Conservation (phyloP, 1,140 invertebrate genomes). For the Ostrea edulis region DNA sequence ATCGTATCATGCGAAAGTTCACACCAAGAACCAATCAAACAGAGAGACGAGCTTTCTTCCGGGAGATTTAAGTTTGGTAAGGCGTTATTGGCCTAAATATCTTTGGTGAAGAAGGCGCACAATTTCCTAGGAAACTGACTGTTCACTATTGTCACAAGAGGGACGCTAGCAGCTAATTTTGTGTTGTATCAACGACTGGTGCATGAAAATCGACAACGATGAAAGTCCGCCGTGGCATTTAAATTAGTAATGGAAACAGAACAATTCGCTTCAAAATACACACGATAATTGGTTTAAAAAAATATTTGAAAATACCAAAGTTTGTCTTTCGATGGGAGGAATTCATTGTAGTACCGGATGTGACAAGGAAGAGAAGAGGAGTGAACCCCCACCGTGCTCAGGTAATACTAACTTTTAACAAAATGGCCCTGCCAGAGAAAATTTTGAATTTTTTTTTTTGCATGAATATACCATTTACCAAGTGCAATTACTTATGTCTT, state of each 20-base stretch:
- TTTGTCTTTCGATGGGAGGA: not conserved
- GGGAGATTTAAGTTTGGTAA: not conserved
- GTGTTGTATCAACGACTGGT: no score
- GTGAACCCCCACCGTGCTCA: not conserved
- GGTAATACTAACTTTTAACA: not conserved
- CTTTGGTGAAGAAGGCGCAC: not conserved
- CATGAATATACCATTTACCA: no score
- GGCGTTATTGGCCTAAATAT: not conserved
- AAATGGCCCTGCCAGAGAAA: no score
- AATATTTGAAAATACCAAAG: not conserved
- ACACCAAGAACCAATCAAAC: not conserved
- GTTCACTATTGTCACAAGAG: not conserved
- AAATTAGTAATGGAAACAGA: not conserved
- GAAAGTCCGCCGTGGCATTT: no score
- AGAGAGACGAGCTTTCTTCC: not conserved
- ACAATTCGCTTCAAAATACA: not conserved
- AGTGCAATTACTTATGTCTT: no score
- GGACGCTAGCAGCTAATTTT: not conserved
- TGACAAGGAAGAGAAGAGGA: not conserved
- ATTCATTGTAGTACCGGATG: slow-evolving; percentile 7
- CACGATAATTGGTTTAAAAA: not conserved
- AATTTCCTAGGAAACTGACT: not conserved
- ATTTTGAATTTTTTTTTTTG: no score
- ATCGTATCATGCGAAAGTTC: not conserved
- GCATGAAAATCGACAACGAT: no score